Evolutionary conservation across 2,113 vertebrate genomes (phyloP).

Genomic region (Bubo blakistoni): DNA sequence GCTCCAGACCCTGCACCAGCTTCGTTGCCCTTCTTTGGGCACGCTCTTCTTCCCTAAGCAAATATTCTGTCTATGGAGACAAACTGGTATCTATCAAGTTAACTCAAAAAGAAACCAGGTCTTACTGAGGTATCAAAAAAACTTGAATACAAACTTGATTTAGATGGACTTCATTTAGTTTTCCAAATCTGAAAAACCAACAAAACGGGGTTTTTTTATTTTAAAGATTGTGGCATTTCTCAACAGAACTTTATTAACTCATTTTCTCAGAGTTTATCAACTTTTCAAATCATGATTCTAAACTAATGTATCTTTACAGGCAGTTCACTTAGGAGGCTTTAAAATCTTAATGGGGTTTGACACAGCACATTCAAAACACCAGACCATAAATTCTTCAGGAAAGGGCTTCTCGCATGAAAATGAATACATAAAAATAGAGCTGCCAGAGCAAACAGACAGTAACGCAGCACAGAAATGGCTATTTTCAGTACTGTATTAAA

Average conservation of each 20-base stretch:
- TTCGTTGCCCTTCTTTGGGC: no score
- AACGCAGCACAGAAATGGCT: background rate
- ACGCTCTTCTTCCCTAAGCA: background rate
- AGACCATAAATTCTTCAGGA: slow-evolving; percentile 1
- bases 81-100: background rate
- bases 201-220: background rate
- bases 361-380: slow-evolving; percentile 22
- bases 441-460: background rate
- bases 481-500: background rate
- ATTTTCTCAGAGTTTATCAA: background rate
- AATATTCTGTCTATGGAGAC: background rate
- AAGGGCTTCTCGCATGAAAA: background rate
- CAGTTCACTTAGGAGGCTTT: background rate
- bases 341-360: slow-evolving; percentile 41
- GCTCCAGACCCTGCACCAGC: no score
- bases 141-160: background rate
- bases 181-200: background rate
- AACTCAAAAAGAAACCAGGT: background rate
- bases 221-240: background rate
- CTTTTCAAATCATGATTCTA: background rate
- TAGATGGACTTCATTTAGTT: background rate
- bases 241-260: background rate
- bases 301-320: background rate
- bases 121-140: background rate
- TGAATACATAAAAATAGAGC: background rate